phyloP scores from a whole-genome alignment of 2,797 vertebrate species.

The Potorous gilbertii region DNA sequence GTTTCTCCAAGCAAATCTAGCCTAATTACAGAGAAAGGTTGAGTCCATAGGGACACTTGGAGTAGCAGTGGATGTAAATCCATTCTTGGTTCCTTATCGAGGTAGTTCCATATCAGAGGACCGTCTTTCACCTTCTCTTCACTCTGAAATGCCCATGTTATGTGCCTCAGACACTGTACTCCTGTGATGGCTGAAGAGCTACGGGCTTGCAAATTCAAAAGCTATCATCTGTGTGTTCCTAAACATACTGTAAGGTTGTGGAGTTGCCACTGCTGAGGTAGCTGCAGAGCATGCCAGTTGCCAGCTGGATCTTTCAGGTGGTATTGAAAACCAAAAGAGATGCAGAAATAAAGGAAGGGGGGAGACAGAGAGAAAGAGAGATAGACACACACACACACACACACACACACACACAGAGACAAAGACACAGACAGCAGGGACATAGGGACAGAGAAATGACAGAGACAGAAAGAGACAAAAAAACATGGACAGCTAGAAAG shows the following conservation, averaged over 20 bases:
- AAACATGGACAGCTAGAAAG: no score
- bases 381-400: no score
- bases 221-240: background rate
- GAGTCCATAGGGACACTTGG: background rate
- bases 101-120: background rate
- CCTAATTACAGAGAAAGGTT: background rate
- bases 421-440: no score
- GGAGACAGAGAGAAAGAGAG: background rate
- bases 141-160: background rate
- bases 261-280: background rate
- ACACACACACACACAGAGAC: no score
- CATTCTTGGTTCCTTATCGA: background rate
- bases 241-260: background rate
- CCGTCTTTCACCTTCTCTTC: background rate
- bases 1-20: background rate
- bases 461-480: no score
- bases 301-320: background rate
- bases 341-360: no score
- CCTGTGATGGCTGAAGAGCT: background rate
- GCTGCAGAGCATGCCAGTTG: background rate
- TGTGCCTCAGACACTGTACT: background rate
- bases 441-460: no score
- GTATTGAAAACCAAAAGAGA: background rate
- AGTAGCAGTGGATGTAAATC: background rate
- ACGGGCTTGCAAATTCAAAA: background rate